Conservation (phyloP, 1,140 invertebrate species). For the Bombus soroeensis region DNA sequence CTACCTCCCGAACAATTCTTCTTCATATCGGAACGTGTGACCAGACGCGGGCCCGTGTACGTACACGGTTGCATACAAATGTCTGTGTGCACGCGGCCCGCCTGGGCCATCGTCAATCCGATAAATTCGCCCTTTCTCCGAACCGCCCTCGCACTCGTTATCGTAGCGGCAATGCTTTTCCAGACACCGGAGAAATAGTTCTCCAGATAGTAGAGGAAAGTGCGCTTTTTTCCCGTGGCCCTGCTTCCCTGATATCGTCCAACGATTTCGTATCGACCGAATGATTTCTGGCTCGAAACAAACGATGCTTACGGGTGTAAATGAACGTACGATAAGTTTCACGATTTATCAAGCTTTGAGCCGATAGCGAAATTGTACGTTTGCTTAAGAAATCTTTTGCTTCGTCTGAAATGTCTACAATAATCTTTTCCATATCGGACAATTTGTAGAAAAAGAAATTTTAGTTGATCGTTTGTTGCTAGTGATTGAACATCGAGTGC, state of each 20-base stretch:
- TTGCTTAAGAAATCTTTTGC: background rate
- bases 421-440: background rate
- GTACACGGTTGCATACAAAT: conserved; percentile 37
- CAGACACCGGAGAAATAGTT: conserved; percentile 72
- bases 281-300: conserved; percentile 64
- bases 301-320: conserved; percentile 53
- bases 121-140: conserved; percentile 71
- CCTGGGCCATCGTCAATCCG: conserved; percentile 67
- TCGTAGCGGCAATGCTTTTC: conserved; percentile 70
- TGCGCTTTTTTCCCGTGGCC: conserved; percentile 58
- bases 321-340: conserved; percentile 48
- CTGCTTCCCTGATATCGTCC: conserved; percentile 52
- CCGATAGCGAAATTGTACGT: background rate
- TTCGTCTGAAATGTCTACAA: background rate
- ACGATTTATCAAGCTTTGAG: conserved; percentile 26
- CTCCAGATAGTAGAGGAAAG: conserved; percentile 69
- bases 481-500: background rate
- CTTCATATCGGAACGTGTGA: conserved; percentile 45
- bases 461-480: background rate
- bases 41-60: conserved; percentile 1
- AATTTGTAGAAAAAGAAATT: background rate
- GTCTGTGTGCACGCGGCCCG: conserved; percentile 16
- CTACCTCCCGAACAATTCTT: conserved; percentile 47
- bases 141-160: conserved; percentile 64
- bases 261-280: conserved; percentile 61